Base-by-base conservation (phyloP, 2,888 invertebrate genomes). In the Iphiclides podalirius region DNA sequence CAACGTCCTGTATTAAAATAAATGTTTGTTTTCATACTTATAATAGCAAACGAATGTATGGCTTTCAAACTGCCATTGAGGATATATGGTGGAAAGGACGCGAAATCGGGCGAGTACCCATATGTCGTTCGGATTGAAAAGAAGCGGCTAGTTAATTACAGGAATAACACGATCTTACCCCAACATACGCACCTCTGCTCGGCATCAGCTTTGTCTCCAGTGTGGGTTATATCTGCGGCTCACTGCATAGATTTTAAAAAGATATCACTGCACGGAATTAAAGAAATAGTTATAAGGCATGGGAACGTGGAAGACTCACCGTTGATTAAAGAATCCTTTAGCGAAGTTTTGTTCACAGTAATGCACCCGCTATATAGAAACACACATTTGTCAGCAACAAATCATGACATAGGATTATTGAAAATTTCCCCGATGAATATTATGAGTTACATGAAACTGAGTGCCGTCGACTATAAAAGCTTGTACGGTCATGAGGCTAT, bases 121-220 rank as follows among this genome's bases (percentile, higher is more conserved):
- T 47, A 26, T 16, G 23, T 40, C 13, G 39, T 47, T 12, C 33
- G 47, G n/a, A 14, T 47, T 14, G 47, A 47, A 40, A n/a, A 33
- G n/a, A 13, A 31, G 17, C 13, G 28, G 26, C 28, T 15, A 2
- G n/a, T 7, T n/a, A 7, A 1, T 17, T 11, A 11, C 1, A 31
- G 13, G 4, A 23, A 35, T 4, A 43, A 1, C 3, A 12, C 14
- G 14, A 14, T 4, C 11, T 3, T 4, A 4, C 4, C n/a, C 13
- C 0, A 23, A 14, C 34, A 20, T 23, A 4, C 1, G 2, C 35
- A 35, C 14, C 0, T 33, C n/a, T 43, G 42, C 11, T 14, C 35
- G 1, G 17, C 23, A 9, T 35, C 42, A 2, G 42, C 42, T n/a
- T 1, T 43, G 6, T 33, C 42, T 20, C 23, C 42, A 1, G 20